phyloP scores from a whole-genome alignment of 2,888 invertebrate species.

The Homarus gammarus region DNA sequence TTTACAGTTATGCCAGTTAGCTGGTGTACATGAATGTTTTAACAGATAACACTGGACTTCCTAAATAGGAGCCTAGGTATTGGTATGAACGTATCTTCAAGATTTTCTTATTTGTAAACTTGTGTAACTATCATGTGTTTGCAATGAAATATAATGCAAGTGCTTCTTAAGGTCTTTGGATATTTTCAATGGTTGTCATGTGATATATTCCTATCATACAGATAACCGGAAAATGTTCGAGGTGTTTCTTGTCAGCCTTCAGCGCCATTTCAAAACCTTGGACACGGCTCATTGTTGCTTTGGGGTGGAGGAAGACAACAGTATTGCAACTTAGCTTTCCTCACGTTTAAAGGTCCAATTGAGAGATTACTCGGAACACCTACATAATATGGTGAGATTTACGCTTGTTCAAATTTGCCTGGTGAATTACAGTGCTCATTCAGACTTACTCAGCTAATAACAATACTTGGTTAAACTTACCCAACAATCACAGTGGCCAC shows the following conservation, averaged over 20 bases:
- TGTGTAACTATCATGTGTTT: background rate
- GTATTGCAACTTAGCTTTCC: constrained; percentile 31
- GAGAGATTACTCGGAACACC: constrained; percentile 47
- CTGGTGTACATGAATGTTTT: background rate
- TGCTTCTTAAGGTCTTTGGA: background rate
- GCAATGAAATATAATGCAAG: background rate
- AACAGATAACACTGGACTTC: background rate
- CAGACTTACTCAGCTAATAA: constrained; percentile 72
- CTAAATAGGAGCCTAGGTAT: background rate
- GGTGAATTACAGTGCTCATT: constrained; percentile 70
- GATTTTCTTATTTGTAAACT: background rate
- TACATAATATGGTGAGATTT: constrained; percentile 2
- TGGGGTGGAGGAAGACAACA: constrained; percentile 44
- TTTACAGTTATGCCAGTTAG: background rate
- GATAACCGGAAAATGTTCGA: constrained; percentile 29
- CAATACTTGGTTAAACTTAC: constrained; percentile 69
- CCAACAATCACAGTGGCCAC: constrained; percentile 69
- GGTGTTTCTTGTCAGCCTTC: constrained; percentile 60
- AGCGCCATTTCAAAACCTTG: constrained; percentile 64
- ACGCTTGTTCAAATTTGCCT: constrained; percentile 40
- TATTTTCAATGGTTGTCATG: background rate
- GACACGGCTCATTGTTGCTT: constrained; percentile 58
- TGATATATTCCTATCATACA: background rate
- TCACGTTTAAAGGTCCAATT: constrained; percentile 12
- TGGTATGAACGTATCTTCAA: background rate